phyloP scores from a whole-genome alignment of 30 jellyfish, hydroid and myxozoan genomes.

The Turritopsis rubra region DNA sequence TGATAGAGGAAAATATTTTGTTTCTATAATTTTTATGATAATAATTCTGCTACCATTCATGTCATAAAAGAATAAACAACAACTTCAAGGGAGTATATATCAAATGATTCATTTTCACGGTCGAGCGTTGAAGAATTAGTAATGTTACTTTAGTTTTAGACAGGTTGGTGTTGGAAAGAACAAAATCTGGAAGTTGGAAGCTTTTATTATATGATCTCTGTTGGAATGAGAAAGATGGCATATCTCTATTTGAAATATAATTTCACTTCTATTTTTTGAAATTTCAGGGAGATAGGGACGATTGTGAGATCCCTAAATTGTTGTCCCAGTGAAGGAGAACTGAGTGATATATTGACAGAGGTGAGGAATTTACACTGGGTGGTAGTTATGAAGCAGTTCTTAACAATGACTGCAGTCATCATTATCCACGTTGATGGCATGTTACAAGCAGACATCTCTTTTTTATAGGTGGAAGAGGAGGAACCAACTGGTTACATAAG shows the following conservation, averaged over 20 bases:
- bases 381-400: too few relatives aligned
- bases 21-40: too few relatives aligned
- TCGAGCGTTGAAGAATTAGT: too few relatives aligned
- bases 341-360: constrained; percentile 67
- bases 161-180: too few relatives aligned
- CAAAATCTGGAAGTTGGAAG: not conserved
- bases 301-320: constrained; percentile 80
- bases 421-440: not conserved
- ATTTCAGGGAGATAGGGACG: constrained; percentile 81
- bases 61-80: too few relatives aligned
- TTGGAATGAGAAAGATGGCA: not conserved
- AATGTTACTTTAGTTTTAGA: too few relatives aligned
- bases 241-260: too few relatives aligned
- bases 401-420: not conserved
- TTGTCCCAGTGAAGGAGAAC: constrained; percentile 94
- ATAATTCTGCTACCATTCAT: too few relatives aligned
- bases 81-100: too few relatives aligned
- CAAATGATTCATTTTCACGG: too few relatives aligned
- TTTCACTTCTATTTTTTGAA: too few relatives aligned
- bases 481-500: constrained; percentile 91
- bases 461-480: constrained; percentile 70
- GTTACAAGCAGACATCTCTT: not conserved
- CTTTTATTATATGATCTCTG: not conserved
- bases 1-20: too few relatives aligned
- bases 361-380: constrained; percentile 33